Conservation (phyloP, 2,797 vertebrate genomes). For the Fringilla coelebs region DNA sequence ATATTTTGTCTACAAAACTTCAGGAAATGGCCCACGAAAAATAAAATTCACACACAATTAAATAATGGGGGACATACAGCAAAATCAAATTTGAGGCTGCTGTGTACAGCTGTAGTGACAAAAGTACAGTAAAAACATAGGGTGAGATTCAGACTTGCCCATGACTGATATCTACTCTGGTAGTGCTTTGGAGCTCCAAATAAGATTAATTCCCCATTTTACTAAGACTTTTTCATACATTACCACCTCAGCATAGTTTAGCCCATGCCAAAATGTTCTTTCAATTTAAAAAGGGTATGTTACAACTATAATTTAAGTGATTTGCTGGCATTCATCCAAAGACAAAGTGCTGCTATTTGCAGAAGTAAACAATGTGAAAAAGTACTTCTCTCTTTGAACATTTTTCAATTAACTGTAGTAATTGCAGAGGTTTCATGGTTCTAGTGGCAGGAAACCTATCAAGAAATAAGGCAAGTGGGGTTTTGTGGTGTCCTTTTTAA, state of each 20-base stretch:
- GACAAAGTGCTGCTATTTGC: conserved; percentile 28
- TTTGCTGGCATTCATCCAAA: conserved; percentile 4
- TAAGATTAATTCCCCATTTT: conserved; percentile 10
- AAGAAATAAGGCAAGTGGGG: not conserved
- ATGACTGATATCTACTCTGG: not conserved
- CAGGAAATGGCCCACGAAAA: not conserved
- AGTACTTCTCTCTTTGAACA: not conserved
- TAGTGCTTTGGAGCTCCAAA: not conserved
- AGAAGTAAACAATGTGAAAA: conserved; percentile 32
- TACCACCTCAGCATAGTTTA: not conserved
- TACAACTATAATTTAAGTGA: not conserved
- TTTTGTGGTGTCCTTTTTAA: not conserved
- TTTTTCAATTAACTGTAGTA: conserved; percentile 1
- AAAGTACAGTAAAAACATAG: not conserved
- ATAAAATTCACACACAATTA: not conserved
- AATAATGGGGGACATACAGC: not conserved
- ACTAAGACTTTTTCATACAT: not conserved
- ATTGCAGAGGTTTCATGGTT: not conserved
- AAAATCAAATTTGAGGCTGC: not conserved
- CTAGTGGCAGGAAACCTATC: not conserved
- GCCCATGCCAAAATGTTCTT: not conserved
- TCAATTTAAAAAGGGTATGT: not conserved
- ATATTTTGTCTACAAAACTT: not conserved
- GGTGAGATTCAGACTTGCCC: not conserved
- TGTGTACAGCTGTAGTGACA: not conserved